Conservation (phyloP, 2,797 vertebrate species). For the Momotus momota region DNA sequence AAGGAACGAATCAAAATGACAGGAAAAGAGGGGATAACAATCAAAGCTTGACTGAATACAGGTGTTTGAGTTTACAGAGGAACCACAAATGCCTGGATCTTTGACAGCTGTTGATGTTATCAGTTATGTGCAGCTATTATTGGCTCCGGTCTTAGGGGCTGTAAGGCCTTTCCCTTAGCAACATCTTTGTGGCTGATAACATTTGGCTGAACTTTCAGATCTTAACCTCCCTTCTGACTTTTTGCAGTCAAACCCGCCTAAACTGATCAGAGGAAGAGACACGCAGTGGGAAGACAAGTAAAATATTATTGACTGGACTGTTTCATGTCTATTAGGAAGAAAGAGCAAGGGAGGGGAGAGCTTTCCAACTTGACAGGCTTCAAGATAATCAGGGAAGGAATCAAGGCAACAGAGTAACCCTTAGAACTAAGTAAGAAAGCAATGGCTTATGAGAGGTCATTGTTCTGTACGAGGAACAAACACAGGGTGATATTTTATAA, state of each 20-base stretch:
- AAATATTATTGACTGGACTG: conserved; percentile 87
- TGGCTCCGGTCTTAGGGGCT: conserved; percentile 86
- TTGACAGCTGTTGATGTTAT: conserved; percentile 95
- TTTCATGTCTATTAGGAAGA: conserved; percentile 88
- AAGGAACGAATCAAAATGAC: conserved; percentile 90
- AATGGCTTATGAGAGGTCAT: conserved; percentile 75
- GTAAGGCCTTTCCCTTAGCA: conserved; percentile 86
- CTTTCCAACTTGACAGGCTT: conserved; percentile 86
- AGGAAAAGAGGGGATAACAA: conserved; percentile 92
- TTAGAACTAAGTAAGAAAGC: conserved; percentile 73
- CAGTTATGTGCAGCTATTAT: conserved; percentile 85
- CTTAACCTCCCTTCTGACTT: conserved; percentile 94
- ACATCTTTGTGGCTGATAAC: conserved; percentile 92
- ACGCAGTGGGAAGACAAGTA: conserved; percentile 83
- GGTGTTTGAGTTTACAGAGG: conserved; percentile 95
- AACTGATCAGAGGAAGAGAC: conserved; percentile 85
- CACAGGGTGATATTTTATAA: conserved; percentile 30
- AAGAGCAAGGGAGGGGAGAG: conserved; percentile 78
- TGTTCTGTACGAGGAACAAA: conserved; percentile 71
- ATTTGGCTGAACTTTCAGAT: conserved; percentile 99
- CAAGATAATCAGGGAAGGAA: conserved; percentile 89
- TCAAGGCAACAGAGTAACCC: conserved; percentile 80
- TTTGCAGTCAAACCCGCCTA: conserved; percentile 84
- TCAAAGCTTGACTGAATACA: conserved; percentile 94
- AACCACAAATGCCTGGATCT: conserved; percentile 90